These are phyloP conservation scores for Drosophila novamexicana DNA, from an alignment of 1,140 invertebrate species.

Conservation along the genomic window DNA sequence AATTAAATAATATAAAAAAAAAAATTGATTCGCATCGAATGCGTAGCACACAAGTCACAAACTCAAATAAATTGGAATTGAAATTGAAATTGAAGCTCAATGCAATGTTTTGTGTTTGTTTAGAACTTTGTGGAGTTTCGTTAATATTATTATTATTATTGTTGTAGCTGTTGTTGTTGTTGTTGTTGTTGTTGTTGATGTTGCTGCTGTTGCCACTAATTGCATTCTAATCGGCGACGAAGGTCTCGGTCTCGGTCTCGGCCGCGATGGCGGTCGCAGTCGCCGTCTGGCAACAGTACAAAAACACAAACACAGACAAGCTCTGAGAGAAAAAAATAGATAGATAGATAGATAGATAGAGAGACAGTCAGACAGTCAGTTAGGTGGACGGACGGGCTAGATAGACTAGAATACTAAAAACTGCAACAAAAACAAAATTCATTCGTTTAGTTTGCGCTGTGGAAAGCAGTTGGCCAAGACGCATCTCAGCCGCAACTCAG, in stretches of 20 bases:
- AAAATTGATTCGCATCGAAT: conserved; percentile 9
- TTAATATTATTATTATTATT: conserved; percentile 17
- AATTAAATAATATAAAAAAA: conserved; percentile 3
- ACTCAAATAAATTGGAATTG: conserved; percentile 22
- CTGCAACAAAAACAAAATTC: conserved; percentile 53
- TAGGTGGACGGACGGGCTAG: conserved; percentile 9
- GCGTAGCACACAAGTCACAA: conserved; percentile 3
- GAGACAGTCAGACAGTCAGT: conserved; percentile 10
- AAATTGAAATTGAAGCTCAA: conserved; percentile 56
- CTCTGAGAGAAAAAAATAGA: neutral
- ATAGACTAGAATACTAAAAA: conserved; percentile 27
- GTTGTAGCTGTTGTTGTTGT: conserved; percentile 25
- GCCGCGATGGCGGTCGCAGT: conserved; percentile 41
- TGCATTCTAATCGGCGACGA: conserved; percentile 76
- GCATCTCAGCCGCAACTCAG: conserved; percentile 38
- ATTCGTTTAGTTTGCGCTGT: conserved; percentile 59
- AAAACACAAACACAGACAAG: conserved; percentile 18
- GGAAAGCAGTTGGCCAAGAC: conserved; percentile 74
- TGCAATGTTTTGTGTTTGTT: conserved; percentile 39
- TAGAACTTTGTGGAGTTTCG: conserved; percentile 49
- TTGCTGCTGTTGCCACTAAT: conserved; percentile 61
- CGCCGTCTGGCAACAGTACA: conserved; percentile 40
- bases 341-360: neutral
- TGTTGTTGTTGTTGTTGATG: conserved; percentile 12
- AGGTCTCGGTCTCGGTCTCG: conserved; percentile 73